Base-by-base conservation (phyloP, 1,140 invertebrate genomes). In the Drosophila orosa region DNA sequence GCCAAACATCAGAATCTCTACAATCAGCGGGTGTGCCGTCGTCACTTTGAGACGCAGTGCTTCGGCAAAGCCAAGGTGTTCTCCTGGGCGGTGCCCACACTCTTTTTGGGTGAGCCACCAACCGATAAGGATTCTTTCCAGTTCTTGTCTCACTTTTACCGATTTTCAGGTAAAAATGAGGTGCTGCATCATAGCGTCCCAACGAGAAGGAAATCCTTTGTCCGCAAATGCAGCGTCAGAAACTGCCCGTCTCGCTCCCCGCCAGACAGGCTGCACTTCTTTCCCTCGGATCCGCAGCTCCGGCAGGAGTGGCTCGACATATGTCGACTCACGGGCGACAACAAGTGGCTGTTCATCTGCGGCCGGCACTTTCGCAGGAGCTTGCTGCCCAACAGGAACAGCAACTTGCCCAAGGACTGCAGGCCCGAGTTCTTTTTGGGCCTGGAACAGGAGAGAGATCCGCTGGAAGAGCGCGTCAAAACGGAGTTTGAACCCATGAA, bases 21-120 rank as follows among this genome's bases (percentile, higher is more conserved):
- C n/a, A 71, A 71, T 27, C 65, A 52, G 12, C 33, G 67, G 3
- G 39, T 71, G 0, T 71, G 67, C 27, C 42, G 67, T 22, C 67
- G 67, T 22, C 67, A 71, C 12, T 71, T 71, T 22, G 67, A 71
- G 22, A 8, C 50, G 0, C 39, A 71, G 9, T 57, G 63, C 31
- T 69, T 71, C 15, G 67, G 67, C 5, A 71, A 71, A n/a, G n/a
- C 65, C 19, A 71, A 71, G 10, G 17, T 71, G 3, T 69, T 69
- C 15, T 45, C 65, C 4, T 71, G 67, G 67, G 67, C 67, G 7
- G 50, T 71, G 3, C 67, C 67, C 6, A 71, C 67, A 5, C 52
- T 71, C 0, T 71, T 58, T 19, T 33, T 71, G 15, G 52, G 67
- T 71, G 15, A 17, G 50, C 8, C 13, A 8, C 50, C 4, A 9